Percentiles rank a stretch among this genome's conserved stretches.
Conservation (phyloP, 2,113 vertebrate species). For the Plotosus lineatus region DNA sequence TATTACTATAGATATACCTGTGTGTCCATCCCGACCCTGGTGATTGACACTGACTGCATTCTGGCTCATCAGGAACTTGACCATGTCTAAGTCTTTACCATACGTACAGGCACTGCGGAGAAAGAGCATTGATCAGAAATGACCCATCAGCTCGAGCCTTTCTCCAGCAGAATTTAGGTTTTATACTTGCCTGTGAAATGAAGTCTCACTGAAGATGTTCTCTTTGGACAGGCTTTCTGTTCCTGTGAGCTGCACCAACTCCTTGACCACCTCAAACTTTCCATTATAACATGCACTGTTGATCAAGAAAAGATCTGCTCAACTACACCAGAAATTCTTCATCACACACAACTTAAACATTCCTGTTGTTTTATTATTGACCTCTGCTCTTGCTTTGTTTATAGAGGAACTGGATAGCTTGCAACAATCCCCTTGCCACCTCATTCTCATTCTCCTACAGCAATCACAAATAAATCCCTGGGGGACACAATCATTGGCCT, state of each 20-base stretch:
- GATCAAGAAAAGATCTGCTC: neutral
- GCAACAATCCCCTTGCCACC: no score
- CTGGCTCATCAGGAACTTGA: conserved; percentile 89
- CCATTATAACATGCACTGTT: conserved; percentile 89
- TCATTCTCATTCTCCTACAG: no score
- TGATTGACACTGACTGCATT: conserved; percentile 87
- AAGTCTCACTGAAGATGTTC: conserved; percentile 96
- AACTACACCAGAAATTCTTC: neutral
- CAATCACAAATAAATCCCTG: no score
- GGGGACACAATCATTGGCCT: no score
- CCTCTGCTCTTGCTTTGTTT: no score
- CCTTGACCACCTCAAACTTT: conserved; percentile 83
- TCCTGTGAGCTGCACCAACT: conserved; percentile 84
- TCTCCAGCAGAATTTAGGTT: neutral
- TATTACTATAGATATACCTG: conserved; percentile 70
- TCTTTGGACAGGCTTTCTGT: conserved; percentile 90
- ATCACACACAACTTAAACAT: neutral
- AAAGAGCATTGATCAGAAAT: neutral
- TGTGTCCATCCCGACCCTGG: conserved; percentile 92
- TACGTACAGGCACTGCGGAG: conserved; percentile 86
- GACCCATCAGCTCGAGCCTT: neutral
- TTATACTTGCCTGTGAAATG: conserved; percentile 82
- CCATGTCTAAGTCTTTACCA: conserved; percentile 88
- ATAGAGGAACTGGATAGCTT: no score
- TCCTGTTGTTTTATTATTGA: neutral